A percentile compares a stretch with the other conserved stretches of the same genome.
phyloP scores from a whole-genome alignment of 2,113 vertebrate species.

The Nycticryphes semicollaris region DNA sequence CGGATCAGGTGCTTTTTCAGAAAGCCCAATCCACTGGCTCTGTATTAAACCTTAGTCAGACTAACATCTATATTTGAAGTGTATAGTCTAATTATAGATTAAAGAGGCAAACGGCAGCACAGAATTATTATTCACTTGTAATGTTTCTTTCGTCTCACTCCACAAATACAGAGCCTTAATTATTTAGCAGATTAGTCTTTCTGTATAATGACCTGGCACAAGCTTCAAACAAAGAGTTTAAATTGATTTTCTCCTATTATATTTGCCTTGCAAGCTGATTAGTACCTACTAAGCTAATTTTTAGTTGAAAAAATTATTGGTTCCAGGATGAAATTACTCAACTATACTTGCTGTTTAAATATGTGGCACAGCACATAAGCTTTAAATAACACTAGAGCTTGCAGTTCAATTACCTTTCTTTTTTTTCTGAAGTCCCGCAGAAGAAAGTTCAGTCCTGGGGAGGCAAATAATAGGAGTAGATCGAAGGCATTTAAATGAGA shows the following conservation, averaged over 20 bases:
- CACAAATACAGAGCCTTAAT: constrained; percentile 41
- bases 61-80: constrained; percentile 57
- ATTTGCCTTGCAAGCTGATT: constrained; percentile 42
- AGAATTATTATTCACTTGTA: constrained; percentile 28
- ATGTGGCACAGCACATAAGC: background rate
- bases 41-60: constrained; percentile 18
- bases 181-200: constrained; percentile 43
- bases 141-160: constrained; percentile 33
- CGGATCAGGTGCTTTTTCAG: background rate
- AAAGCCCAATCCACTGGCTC: background rate
- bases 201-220: constrained; percentile 23
- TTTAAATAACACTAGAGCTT: constrained; percentile 39
- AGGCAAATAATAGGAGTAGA: background rate
- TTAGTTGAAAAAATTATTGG: constrained; percentile 37
- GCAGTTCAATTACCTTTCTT: background rate
- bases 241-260: constrained; percentile 17
- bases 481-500: constrained; percentile 1
- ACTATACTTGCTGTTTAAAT: constrained; percentile 6
- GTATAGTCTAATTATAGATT: constrained; percentile 34
- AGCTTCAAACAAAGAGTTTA: constrained; percentile 31
- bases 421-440: background rate
- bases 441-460: background rate
- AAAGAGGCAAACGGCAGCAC: background rate
- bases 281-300: constrained; percentile 51
- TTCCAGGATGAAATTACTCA: constrained; percentile 43